Evolutionary conservation across 2,888 invertebrate species (phyloP), one percentile per base, ranked within the genome.

Genomic region (Protophormia terraenovae): DNA sequence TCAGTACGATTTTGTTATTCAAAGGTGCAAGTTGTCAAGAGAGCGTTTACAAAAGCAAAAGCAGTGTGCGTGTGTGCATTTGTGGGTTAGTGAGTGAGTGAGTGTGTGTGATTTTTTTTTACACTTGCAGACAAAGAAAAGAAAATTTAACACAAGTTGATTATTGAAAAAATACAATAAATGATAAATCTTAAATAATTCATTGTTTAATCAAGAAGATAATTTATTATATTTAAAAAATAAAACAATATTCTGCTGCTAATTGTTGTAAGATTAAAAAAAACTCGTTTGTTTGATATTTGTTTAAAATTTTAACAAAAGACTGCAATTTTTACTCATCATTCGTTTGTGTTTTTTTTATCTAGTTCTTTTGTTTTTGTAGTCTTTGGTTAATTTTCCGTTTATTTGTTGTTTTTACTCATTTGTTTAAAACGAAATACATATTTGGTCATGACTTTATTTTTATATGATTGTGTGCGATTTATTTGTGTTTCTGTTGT

Each of bases 71-170:
- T 73, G 84, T 80, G 55, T 66, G 45, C 45, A 32, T 41, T 66
- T 72, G 67, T 64, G 53, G 16, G 67, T 32, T n/a, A 16, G 45
- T 29, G 72, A 60, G 77, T 60, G n/a, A n/a, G 73, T 55, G 62
- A 41, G 71, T 64, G 75, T 76, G 64, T 73, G 55, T 50, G 55
- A 62, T 22, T 78, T 45, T 47, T 27, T 62, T 58, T 72, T 84
- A 77, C 81, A 84, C 77, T 84, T 76, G 85, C 82, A 82, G 78
- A 82, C 85, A 85, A 85, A 85, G 85, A 85, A n/a, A n/a, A 69
- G 82, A 82, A 69, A 71, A 77, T 71, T 58, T 35, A 27, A 58
- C 64, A 67, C 41, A 67, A 71, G 45, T 55, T 76, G 71, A 76
- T 82, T 71, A 62, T 60, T 67, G 6, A 14, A 76, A 45, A 22